phyloP scores from a whole-genome alignment of 2,797 vertebrate species.

The Gadopsis marmoratus region DNA sequence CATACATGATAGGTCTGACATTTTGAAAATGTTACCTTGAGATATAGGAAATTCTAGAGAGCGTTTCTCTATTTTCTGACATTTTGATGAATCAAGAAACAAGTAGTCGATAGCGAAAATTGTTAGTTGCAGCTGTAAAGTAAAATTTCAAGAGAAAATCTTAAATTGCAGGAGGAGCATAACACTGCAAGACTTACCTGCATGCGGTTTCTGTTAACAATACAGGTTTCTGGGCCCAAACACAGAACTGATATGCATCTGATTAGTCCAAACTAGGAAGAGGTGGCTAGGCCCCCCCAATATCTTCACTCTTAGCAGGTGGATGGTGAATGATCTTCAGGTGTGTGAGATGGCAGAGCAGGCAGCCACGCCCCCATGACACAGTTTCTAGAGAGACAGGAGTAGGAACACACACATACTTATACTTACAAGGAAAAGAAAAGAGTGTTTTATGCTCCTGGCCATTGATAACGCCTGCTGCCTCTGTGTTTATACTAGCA shows the following conservation, averaged over 20 bases:
- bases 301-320: too few relatives aligned
- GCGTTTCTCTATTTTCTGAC: background rate
- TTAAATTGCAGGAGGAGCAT: too few relatives aligned
- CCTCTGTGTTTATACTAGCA: conserved; percentile 19
- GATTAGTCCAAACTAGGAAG: too few relatives aligned
- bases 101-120: too few relatives aligned
- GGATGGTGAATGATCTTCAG: too few relatives aligned
- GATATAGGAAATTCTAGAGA: background rate
- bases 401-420: background rate
- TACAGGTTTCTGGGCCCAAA: too few relatives aligned
- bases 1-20: background rate
- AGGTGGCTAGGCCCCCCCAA: too few relatives aligned
- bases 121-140: background rate
- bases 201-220: too few relatives aligned
- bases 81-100: background rate
- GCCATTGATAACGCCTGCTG: conserved; percentile 39
- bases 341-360: too few relatives aligned
- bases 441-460: conserved; percentile 27
- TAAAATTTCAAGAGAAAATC: background rate
- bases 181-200: background rate
- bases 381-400: too few relatives aligned
- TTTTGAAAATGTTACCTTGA: background rate
- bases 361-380: too few relatives aligned
- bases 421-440: background rate
- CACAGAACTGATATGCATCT: too few relatives aligned